These are phyloP conservation scores for Lepidothrix coronata DNA, from an alignment of 2,113 vertebrate genomes.

Conservation along the genomic window DNA sequence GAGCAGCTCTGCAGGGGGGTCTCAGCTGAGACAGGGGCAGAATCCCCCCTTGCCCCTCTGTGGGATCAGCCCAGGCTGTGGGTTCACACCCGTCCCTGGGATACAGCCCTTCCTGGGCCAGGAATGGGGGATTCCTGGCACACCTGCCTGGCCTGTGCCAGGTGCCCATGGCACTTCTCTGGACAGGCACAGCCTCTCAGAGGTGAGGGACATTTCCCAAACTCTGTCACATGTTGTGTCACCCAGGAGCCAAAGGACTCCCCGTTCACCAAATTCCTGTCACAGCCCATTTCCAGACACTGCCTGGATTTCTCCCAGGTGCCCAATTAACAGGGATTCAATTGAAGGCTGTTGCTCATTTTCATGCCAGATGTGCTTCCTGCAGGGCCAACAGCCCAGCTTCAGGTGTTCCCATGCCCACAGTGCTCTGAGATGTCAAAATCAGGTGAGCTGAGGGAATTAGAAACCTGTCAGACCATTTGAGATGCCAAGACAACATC, in stretches of 20 bases:
- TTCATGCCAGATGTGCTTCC: background rate
- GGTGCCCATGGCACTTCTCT: background rate
- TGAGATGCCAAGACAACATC: background rate
- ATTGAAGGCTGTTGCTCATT: background rate
- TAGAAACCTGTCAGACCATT: background rate
- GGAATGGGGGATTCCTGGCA: background rate
- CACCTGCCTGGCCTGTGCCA: background rate
- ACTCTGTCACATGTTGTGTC: no score
- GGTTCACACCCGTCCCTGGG: background rate
- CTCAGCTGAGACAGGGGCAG: background rate
- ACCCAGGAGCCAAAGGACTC: background rate
- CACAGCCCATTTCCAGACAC: fast-evolving
- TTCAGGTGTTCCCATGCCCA: background rate
- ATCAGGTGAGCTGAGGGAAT: background rate
- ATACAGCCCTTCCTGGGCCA: no score
- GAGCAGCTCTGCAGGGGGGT: background rate
- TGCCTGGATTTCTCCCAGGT: background rate
- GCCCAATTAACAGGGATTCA: background rate
- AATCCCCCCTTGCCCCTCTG: background rate
- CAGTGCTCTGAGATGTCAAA: background rate
- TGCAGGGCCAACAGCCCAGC: background rate
- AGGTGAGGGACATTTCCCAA: background rate
- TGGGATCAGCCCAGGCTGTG: background rate
- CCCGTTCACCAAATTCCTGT: background rate
- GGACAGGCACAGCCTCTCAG: background rate